Evolutionary conservation across 2,113 vertebrate genomes (phyloP), one percentile per base, ranked within the genome.

Genomic region (Tupaia tana): DNA sequence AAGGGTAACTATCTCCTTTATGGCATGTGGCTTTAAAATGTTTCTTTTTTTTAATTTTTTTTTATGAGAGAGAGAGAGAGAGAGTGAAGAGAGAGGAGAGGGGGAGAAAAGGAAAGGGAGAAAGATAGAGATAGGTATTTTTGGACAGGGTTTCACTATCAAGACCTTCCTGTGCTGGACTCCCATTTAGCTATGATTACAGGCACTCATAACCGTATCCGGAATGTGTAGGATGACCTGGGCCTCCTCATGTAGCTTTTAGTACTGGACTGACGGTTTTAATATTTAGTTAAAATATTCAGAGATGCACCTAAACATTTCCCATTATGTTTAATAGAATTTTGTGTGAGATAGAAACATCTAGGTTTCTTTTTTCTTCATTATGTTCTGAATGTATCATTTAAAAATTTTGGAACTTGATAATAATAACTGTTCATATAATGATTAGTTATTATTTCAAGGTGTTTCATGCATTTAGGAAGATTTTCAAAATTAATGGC

Each of bases 361-460:
- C 59, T 91, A 66, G 29, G 34, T 88, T 83, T 83, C 58, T 69
- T 83, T 71, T 54, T 89, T 43, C 67, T 56, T 84, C 34, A 83
- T 71, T 11, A 78, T 83, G 10, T 54, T 78, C 43, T 70, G 31
- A 81, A 67, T 34, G 22, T 43, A 9, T 80, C 43, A 80, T 64
- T 73, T 86, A 29, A 69, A 88, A 82, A 19, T 13, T 87, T 82
- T 86, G 19, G 29, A 92, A 63, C 19, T 89, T 84, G 56, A 81
- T 63, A 83, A 66, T 59, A 81, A 61, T 64, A 78, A 69, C 34
- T 61, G 18, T 67, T 95, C 18, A 25, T 78, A 27, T 63, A 92
- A 20, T 58, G 58, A 77, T 87, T 67, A 61, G 61, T 29, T 82
- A 34, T 75, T 95, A 75, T 89, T 85, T 93, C 29, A 67, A 79